Base-by-base conservation (phyloP, 2,113 vertebrate species). In the Saguinus midas region DNA sequence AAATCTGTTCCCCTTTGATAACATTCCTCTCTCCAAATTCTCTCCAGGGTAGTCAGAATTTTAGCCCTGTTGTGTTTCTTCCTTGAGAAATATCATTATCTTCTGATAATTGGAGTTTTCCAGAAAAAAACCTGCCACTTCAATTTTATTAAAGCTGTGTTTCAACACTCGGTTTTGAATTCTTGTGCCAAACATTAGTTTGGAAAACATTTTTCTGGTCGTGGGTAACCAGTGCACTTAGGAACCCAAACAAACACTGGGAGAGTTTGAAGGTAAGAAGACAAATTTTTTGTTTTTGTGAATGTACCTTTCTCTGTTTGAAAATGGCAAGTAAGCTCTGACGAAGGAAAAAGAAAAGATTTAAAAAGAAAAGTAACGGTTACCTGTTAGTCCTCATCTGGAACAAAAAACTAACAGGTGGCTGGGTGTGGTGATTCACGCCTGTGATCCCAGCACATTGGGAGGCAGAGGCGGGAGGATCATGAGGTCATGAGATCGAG, bases 121-220 rank as follows among this genome's bases (percentile, higher is more conserved):
- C 18, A 78, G 58, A 13, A n/a, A 83, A 80, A 80, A 64, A 48
- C n/a, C 25, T 83, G 32, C 55, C 70, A 80, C 37, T 12, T 43
- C 37, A 57, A 70, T 91, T 23, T 43, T 83, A 80, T 87, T 76
- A 64, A 70, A 92, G 52, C 32, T 27, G 14, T 50, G 82, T 61
- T 79, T 72, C 81, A 81, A 88, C 68, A 66, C 48, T 58, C 35
- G 45, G 55, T 66, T 89, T n/a, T 91, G 21, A 94, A 94, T 89
- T 83, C 14, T 12, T 43, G 17, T 29, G 50, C 87, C 76, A 20
- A 83, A 45, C 55, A 17, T 45, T 64, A 81, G 25, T 48, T 85
- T 66, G 37, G 10, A 40, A 57, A 81, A 45, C 14, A 20, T 16
- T 9, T 64, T 87, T 78, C 48, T 85, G 45, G 21, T 90, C 32